These are phyloP conservation scores for Aleiodes leptofemur DNA, from an alignment of 2,888 invertebrate genomes.

Conservation along the genomic window DNA sequence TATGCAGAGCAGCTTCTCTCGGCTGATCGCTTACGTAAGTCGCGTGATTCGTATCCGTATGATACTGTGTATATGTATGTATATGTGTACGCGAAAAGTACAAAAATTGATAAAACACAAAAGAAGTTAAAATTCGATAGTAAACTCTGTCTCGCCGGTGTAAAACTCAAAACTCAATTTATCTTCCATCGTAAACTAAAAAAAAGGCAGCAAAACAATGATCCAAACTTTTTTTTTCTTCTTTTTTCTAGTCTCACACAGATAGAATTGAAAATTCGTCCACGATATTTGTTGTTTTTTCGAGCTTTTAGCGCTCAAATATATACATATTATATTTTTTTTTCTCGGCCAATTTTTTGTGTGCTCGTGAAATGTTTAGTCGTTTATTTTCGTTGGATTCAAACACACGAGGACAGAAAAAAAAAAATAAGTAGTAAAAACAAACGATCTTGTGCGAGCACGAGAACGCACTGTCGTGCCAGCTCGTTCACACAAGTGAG, in stretches of 20 bases:
- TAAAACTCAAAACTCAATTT: neutral
- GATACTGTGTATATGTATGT: neutral
- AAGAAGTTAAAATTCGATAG: too few relatives aligned
- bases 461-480: slow-evolving; percentile 54
- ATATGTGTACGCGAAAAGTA: neutral
- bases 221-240: neutral
- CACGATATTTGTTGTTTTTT: neutral
- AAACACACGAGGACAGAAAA: neutral
- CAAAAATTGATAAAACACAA: neutral
- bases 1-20: slow-evolving; percentile 44
- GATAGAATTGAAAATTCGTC: neutral
- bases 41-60: slow-evolving; percentile 44
- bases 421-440: slow-evolving; percentile 10
- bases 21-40: slow-evolving; percentile 48
- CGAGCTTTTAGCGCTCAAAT: neutral
- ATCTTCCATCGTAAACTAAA: neutral
- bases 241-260: too few relatives aligned
- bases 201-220: neutral
- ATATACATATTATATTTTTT: neutral
- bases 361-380: neutral
- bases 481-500: slow-evolving; percentile 33
- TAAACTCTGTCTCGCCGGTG: too few relatives aligned
- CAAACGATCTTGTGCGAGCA: slow-evolving; percentile 41
- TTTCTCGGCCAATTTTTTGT: neutral
- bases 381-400: neutral